A percentile compares a stretch with the other conserved stretches of the same genome.
Evolutionary conservation across 2,113 vertebrate genomes (phyloP).

Genomic region (Dicrurus megarhynchus): DNA sequence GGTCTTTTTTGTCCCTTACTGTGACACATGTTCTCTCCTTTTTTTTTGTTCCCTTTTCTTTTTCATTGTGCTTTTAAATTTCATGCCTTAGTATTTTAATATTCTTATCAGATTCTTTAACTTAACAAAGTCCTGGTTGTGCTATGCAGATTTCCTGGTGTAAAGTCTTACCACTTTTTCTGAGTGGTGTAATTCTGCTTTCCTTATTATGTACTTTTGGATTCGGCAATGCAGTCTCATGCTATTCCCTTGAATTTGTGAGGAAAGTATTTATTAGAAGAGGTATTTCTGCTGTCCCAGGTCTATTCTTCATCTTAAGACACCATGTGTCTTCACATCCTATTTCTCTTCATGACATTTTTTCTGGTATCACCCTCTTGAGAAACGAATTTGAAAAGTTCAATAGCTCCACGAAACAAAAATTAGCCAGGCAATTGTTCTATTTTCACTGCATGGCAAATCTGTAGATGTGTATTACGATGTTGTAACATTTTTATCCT

Average conservation of each 20-base stretch:
- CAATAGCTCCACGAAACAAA: neutral
- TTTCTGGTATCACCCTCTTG: neutral
- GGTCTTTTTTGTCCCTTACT: constrained; percentile 20
- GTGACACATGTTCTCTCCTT: neutral
- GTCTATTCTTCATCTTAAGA: neutral
- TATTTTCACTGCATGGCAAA: neutral
- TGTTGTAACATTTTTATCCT: neutral
- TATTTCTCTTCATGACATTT: neutral
- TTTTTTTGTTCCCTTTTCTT: rapidly evolving
- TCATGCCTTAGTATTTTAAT: neutral
- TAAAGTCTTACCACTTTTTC: neutral
- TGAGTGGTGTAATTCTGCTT: neutral
- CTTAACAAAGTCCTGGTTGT: neutral
- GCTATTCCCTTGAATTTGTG: neutral
- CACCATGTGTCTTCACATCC: neutral
- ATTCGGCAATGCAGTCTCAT: neutral
- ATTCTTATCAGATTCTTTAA: constrained; percentile 27
- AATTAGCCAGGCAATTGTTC: neutral
- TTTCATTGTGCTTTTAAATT: neutral
- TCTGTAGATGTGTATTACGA: neutral
- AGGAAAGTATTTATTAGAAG: neutral
- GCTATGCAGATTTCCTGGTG: neutral
- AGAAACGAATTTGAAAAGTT: neutral
- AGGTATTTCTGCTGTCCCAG: neutral
- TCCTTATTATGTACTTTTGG: neutral